A percentile compares a stretch with the other conserved stretches of the same genome.
These are phyloP conservation scores for Drosophila subsilvestris DNA, from an alignment of 2,888 invertebrate genomes.

Conservation along the genomic window DNA sequence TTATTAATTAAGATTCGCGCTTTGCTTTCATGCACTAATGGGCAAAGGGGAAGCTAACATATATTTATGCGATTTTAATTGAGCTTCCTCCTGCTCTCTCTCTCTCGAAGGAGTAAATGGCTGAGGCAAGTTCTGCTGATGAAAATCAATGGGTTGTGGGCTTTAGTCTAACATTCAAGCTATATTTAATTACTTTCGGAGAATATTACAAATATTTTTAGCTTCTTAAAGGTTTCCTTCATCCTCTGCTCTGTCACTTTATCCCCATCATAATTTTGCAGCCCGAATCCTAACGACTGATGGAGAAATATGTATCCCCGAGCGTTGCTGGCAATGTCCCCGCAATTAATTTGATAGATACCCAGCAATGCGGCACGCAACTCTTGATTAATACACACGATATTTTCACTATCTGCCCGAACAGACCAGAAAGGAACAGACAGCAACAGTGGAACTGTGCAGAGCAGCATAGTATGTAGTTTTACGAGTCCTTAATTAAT, in stretches of 20 bases:
- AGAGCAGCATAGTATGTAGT: slow-evolving; percentile 14
- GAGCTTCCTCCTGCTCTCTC: background rate
- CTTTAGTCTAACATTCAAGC: background rate
- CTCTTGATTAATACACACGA: slow-evolving; percentile 46
- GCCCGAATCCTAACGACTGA: background rate
- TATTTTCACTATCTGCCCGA: slow-evolving; percentile 19
- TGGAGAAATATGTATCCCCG: slow-evolving; percentile 4
- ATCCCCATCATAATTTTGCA: background rate
- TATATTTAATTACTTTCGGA: background rate
- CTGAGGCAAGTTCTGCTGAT: background rate
- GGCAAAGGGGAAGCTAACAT: slow-evolving; percentile 25
- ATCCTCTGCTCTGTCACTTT: background rate
- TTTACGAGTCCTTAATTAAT: slow-evolving; percentile 56
- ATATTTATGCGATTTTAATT: slow-evolving; percentile 58
- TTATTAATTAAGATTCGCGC: slow-evolving; percentile 59
- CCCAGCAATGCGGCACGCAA: slow-evolving; percentile 26
- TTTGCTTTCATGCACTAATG: slow-evolving; percentile 48
- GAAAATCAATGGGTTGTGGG: slow-evolving; percentile 13
- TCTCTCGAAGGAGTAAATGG: background rate
- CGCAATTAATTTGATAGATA: slow-evolving; percentile 33
- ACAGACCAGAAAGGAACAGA: background rate
- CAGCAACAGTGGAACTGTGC: background rate
- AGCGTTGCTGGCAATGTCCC: slow-evolving; percentile 4
- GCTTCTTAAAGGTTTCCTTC: background rate
- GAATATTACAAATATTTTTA: background rate